Evolutionary conservation across 1,140 invertebrate species (phyloP), one percentile per base, ranked within the genome.

Genomic region (Drosophila kanapiae): DNA sequence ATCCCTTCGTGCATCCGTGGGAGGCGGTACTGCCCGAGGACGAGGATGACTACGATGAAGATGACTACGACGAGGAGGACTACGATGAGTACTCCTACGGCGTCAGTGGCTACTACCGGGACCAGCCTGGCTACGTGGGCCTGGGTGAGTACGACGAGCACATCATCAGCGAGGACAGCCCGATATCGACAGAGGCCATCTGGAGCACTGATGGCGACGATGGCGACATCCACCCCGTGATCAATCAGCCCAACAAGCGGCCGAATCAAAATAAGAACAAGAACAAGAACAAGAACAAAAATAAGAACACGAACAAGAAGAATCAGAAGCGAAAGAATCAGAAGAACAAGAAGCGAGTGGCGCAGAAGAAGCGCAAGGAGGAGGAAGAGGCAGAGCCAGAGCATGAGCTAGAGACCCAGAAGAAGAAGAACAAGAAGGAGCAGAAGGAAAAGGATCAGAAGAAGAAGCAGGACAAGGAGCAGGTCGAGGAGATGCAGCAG

Each of bases 121-220:
- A 75, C 6, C 58, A 37, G n/a, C 40, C 54, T 4, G 75, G 58
- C 11, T 63, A 75, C 9, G 47, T 79, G 42, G 54, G 47, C 0
- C 18, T 82, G n/a, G 80, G 64, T 7, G 45, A 56, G n/a, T 84
- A 69, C 38, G 85, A 84, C 18, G 85, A 88, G 33, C 31, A 72
- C 11, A 11, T 91, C 9, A 18, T 85, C 35, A 45, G 5, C 60
- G 62, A 86, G 54, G 62, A 75, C 0, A 69, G 43, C 56, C 91
- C 84, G 0, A 11, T 47, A 0, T 29, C 37, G 9, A 92, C 91
- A 0, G 37, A 56, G 2, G 91, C 84, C 29, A 65, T 80, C 38
- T 92, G 91, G 91, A 69, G 62, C 16, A 92, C 91, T 0, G 87
- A 68, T 4, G 63, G 31, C 2, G 70, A 79, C n/a, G 75, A 88